Conservation (phyloP, 2,888 invertebrate species). For the Glaucopsyche alexis region DNA sequence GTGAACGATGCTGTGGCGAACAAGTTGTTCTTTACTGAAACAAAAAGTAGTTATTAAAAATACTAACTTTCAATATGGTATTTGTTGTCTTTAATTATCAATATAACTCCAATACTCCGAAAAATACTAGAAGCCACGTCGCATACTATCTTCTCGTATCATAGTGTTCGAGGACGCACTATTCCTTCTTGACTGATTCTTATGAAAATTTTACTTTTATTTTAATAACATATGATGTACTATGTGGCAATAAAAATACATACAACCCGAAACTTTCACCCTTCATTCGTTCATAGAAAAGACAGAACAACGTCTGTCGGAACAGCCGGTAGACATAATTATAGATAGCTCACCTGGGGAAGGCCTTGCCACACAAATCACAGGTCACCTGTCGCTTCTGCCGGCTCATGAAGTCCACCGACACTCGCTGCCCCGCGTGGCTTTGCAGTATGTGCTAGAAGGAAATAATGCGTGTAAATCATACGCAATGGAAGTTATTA, state of each 20-base stretch:
- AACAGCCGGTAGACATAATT: too few relatives aligned
- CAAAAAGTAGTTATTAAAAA: conserved; percentile 30
- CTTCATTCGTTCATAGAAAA: too few relatives aligned
- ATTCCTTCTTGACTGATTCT: too few relatives aligned
- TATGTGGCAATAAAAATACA: too few relatives aligned
- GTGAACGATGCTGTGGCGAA: conserved; percentile 83
- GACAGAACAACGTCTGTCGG: too few relatives aligned
- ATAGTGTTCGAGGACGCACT: too few relatives aligned
- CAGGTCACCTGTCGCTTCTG: conserved; percentile 72
- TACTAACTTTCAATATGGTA: background rate
- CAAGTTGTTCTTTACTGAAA: conserved; percentile 82
- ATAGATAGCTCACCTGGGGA: conserved; percentile 63
- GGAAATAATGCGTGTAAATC: background rate
- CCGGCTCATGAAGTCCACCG: conserved; percentile 62
- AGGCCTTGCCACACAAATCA: conserved; percentile 82
- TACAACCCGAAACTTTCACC: too few relatives aligned
- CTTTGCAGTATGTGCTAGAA: conserved; percentile 58
- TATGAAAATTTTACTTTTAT: too few relatives aligned
- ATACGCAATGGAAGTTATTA: too few relatives aligned
- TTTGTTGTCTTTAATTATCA: background rate
- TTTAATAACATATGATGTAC: too few relatives aligned
- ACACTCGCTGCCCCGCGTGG: conserved; percentile 69
- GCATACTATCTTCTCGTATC: too few relatives aligned
- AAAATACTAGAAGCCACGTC: too few relatives aligned
- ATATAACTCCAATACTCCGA: background rate